Conservation (phyloP, 2,113 vertebrate genomes). For the Condylura cristata region DNA sequence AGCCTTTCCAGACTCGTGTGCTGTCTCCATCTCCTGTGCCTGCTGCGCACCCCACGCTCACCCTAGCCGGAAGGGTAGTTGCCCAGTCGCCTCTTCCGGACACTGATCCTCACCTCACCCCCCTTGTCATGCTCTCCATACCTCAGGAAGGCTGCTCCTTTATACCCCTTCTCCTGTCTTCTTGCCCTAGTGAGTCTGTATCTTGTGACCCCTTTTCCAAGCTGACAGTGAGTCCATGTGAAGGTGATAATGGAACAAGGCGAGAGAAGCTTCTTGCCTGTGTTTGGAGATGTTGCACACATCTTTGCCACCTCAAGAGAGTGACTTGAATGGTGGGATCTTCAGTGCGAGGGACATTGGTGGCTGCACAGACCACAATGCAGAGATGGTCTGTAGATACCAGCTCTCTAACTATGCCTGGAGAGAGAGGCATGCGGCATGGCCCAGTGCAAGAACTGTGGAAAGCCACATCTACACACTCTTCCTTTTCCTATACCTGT, state of each 20-base stretch:
- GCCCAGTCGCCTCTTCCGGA: background rate
- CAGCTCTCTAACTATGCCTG: background rate
- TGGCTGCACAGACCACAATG: too few species aligned
- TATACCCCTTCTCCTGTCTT: fast-evolving
- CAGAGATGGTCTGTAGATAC: background rate
- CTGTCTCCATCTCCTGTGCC: background rate
- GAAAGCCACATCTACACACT: background rate
- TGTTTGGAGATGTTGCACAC: background rate
- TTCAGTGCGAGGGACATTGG: background rate
- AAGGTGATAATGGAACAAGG: background rate
- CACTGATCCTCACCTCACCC: background rate
- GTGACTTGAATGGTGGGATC: background rate
- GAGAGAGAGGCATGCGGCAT: background rate
- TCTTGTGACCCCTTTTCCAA: background rate
- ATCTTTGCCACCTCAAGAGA: background rate
- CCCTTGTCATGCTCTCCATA: background rate
- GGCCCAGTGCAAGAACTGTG: background rate
- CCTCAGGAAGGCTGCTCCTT: background rate
- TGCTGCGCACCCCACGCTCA: background rate
- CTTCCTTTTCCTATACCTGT: background rate
- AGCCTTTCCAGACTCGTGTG: background rate
- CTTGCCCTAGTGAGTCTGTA: background rate
- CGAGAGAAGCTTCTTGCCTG: background rate
- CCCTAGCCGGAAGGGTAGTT: too few species aligned
- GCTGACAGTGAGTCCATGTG: background rate